Base-by-base conservation (phyloP, 2,113 vertebrate genomes). In the Notarius quadriscutis region DNA sequence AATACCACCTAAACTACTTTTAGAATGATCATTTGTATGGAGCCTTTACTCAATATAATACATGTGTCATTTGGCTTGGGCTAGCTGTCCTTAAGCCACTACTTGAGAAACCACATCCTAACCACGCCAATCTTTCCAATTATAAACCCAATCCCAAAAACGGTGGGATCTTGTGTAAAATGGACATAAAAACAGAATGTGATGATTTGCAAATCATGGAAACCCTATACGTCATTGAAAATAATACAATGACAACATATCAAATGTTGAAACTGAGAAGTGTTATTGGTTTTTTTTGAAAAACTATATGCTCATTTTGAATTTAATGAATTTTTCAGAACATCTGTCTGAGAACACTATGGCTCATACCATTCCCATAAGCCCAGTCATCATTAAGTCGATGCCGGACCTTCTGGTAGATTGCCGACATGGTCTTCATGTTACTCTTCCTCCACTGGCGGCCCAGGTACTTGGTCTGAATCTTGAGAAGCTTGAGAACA, bases 341-440 rank as follows among this genome's bases (percentile, higher is more conserved):
- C 5, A 41, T 27, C 65, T 72, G 50, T 55, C n/a, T 48, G 14
- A 77, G 50, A 58, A 7, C 48, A 27, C 34, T 41, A 14, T 0
- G 2, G 22, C 58, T 2, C 95, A 93, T 92, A 97, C 96, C 97
- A 0, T 97, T 97, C 81, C 97, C 97, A 0, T 97, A 97, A 1
- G 97, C 97, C 97, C 97, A 97, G 93, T 97, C 97, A 0, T 97
- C 97, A 0, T 97, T 97, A 92, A 97, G 95, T 83, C 96, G 94
- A 92, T 97, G 97, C 27, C 96, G 94, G 82, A 97, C 97, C 92
- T 97, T 97, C 93, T 97, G 97, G 85, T 97, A 97, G 84, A 97
- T 97, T 92, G 97, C 97, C 0, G 97, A 97, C 96, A 97, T 97
- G 84, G 97, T 97, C 72, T 97, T 97, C 96, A 97, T 97, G 93